These are phyloP conservation scores for Lagopus leucura DNA, from an alignment of 2,113 vertebrate genomes.

Conservation along the genomic window DNA sequence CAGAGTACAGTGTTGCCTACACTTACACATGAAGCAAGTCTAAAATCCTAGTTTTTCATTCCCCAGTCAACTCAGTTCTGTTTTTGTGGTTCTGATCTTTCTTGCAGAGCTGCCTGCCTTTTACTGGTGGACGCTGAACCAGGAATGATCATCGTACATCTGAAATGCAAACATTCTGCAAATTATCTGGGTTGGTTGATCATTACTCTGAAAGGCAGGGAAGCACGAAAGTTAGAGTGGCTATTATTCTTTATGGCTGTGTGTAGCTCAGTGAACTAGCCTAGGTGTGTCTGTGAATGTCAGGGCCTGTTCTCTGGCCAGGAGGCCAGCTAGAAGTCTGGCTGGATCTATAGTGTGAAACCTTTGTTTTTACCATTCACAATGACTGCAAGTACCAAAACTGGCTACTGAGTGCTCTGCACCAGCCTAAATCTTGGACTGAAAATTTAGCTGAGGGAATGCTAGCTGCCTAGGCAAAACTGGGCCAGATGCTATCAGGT, in stretches of 20 bases:
- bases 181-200: background rate
- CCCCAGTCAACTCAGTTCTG: background rate
- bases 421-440: background rate
- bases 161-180: background rate
- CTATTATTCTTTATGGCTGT: background rate
- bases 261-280: background rate
- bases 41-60: background rate
- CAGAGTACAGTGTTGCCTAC: background rate
- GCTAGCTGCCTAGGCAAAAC: background rate
- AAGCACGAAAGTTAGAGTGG: background rate
- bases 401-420: background rate
- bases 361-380: background rate
- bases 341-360: rapidly evolving
- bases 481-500: background rate
- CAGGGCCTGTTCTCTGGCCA: background rate
- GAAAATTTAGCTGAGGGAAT: background rate
- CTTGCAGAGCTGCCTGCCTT: background rate
- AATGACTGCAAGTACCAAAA: background rate
- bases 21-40: background rate
- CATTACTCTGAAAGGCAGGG: background rate
- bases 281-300: background rate
- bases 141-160: background rate
- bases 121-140: background rate
- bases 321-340: background rate
- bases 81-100: background rate